A percentile compares a stretch with the other conserved stretches of the same genome.
phyloP scores from a whole-genome alignment of 2,888 invertebrate species.

The Holacanthella duospinosa region DNA sequence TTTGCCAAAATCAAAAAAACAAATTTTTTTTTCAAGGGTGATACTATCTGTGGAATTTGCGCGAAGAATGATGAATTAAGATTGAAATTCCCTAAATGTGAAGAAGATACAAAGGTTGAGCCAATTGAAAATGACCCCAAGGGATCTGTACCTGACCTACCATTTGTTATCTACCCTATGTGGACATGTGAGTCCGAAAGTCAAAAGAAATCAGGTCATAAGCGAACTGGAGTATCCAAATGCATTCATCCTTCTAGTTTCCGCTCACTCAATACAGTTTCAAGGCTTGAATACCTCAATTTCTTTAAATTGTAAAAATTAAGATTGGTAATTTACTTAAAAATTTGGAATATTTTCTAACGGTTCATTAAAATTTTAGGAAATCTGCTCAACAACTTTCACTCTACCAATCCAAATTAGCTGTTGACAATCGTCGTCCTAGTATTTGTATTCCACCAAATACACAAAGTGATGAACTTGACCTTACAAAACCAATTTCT shows the following conservation, averaged over 20 bases:
- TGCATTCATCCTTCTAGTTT: not conserved
- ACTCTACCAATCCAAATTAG: not conserved
- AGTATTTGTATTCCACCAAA: not conserved
- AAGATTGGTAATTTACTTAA: no score
- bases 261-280: not conserved
- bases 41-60: not conserved
- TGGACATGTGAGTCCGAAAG: not conserved
- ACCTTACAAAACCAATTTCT: not conserved
- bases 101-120: not conserved
- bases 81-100: not conserved
- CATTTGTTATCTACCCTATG: not conserved
- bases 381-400: not conserved
- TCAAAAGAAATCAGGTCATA: not conserved
- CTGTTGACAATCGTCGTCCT: not conserved
- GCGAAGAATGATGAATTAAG: not conserved
- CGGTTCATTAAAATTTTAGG: no score
- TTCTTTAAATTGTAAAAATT: not conserved
- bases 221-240: not conserved
- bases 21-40: not conserved
- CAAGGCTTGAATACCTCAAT: not conserved
- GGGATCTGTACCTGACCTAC: not conserved
- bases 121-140: not conserved
- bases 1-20: not conserved
- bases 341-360: no score
- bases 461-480: not conserved